Evolutionary conservation across 2,113 vertebrate species (phyloP), one percentile per base, ranked within the genome.

Genomic region (Cebus imitator): DNA sequence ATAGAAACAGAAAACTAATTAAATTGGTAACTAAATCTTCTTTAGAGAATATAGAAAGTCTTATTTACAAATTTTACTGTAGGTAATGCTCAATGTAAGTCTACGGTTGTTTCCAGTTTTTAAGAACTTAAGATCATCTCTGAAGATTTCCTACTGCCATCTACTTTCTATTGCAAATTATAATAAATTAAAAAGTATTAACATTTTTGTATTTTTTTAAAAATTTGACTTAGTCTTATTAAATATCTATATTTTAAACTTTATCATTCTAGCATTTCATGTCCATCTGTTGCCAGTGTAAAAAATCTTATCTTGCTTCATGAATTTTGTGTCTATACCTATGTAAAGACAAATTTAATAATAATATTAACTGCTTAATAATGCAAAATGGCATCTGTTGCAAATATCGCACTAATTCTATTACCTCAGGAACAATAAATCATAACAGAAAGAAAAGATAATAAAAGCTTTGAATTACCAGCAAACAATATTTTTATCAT

Each of bases 41-140:
- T 84, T 94, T 76, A 78, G 66, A 90, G 81, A 86, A 90, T 70
- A 35, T 55, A 23, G 37, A 50, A 87, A 55, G 32, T 92, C 40
- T n/a, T 48, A 82, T 45, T 86, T 92, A 40, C 18, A 97, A 90
- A 85, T 94, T 89, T 96, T 86, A 92, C 40, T 45, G 5, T 32
- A n/a, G 25, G 30, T 78, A 78, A 95, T 78, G 43, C 12, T 95
- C 25, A 86, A 64, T 82, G 52, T 70, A 73, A 88, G 32, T 76
- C 23, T 66, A 90, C 14, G 61, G 16, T 45, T 84, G n/a, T 76
- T 90, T 92, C 66, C 27, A 89, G 37, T 30, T 86, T 81, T 88
- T 45, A 61, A 61, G 79, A 80, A 10, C 84, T 73, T 89, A 84
- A 96, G 37, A 58, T 61, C 43, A 88, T 79, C 43, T 82, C 61